Percentiles rank a stretch among this genome's conserved stretches.
phyloP scores from a whole-genome alignment of 1,140 invertebrate species.

The Subanguina moxae region DNA sequence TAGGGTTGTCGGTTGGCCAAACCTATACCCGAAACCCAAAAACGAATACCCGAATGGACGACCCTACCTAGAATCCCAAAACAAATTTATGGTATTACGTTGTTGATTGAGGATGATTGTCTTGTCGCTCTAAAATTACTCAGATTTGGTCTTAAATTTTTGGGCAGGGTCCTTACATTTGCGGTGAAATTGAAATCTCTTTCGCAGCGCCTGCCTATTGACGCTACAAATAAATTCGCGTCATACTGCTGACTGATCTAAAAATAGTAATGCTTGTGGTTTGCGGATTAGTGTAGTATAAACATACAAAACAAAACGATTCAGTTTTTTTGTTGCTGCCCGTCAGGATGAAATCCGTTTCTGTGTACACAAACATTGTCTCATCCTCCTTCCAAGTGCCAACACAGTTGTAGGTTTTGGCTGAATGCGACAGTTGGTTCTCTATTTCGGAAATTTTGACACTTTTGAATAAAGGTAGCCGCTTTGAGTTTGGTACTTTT shows the following conservation, averaged over 20 bases:
- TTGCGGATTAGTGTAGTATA: too few species aligned
- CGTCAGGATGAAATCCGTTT: background rate
- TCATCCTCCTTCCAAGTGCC: slow-evolving; percentile 39
- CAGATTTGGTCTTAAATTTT: background rate
- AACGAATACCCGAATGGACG: too few species aligned
- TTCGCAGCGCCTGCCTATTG: slow-evolving; percentile 22
- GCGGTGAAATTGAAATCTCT: slow-evolving; percentile 35
- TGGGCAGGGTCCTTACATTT: slow-evolving; percentile 4
- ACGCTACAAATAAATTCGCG: slow-evolving; percentile 22
- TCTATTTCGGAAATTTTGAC: background rate
- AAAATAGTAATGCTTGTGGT: too few species aligned
- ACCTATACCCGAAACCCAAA: too few species aligned
- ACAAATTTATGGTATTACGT: too few species aligned
- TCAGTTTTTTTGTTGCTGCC: background rate
- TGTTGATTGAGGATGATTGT: slow-evolving; percentile 28
- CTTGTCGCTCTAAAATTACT: slow-evolving; percentile 14
- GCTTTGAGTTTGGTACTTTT: too few species aligned
- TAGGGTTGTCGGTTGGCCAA: too few species aligned
- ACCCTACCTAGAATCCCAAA: too few species aligned
- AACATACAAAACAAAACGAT: slow-evolving; percentile 15
- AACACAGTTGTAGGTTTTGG: slow-evolving; percentile 21
- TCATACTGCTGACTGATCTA: slow-evolving; percentile 15
- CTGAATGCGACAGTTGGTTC: slow-evolving; percentile 12
- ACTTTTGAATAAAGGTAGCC: too few species aligned
- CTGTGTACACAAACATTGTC: slow-evolving; percentile 25